Evolutionary conservation across 2,888 invertebrate species (phyloP), one percentile per base, ranked within the genome.

Genomic region (Andrena dorsata): DNA sequence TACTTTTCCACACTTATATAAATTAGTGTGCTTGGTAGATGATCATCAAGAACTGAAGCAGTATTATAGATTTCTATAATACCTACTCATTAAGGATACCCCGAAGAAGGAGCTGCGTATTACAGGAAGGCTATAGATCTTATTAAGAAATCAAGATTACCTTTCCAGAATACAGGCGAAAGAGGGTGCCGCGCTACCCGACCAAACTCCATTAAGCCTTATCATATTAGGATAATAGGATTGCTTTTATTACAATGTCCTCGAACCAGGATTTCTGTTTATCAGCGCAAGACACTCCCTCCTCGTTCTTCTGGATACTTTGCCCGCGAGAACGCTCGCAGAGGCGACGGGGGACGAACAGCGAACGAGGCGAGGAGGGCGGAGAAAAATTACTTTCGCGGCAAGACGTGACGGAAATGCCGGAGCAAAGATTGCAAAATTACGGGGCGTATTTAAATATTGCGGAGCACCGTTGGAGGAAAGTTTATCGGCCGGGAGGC

Each of bases 261-360:
- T 84, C 79, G 82, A 85, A 87, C 86, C 86, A 83, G 88, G 79
- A 87, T 88, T 91, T 86, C 86, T 90, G 86, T 91, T 91, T 91
- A 91, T 91, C 90, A 88, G 90, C 82, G 30, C 72, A 65, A 85
- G 85, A 91, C 90, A 91, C 89, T 91, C 90, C 83, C 86, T 80
- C 76, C 71, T 81, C 72, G 51, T 83, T 86, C 82, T 75, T 82
- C 63, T 23, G 65, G 72, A 28, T 73, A 65, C 66, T 69, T 80
- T 53, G 72, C 49, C 60, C 61, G 73, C 47, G 35, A 32, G 69
- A 65, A 8, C 23, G 53, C 20, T 6, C 49, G 63, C 72, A 53
- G 78, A 70, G 53, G 10, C 77, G 69, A 83, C 73, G 83, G 78
- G 16, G 49, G 72, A 82, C 66, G 78, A 75, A 78, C 56, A 75